Evolutionary conservation across 2,797 vertebrate genomes (phyloP), one percentile per base, ranked within the genome.

Genomic region (Agapornis canus): DNA sequence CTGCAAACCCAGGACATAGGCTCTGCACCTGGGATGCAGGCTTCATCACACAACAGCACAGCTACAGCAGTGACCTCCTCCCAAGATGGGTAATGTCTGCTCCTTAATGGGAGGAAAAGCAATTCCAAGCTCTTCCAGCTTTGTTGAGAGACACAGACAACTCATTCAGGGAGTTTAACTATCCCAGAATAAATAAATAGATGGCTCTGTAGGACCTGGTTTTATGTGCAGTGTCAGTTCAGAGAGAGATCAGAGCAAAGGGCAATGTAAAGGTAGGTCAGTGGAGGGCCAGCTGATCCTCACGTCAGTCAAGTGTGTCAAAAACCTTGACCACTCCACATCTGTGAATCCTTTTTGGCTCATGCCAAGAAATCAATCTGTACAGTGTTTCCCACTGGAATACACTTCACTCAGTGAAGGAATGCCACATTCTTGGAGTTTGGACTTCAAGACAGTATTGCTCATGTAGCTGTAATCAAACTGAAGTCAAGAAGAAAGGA

Each of bases 401-500:
- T 25, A 65, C 16, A 57, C 40, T 56, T 69, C 25, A 23, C 10
- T 52, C 31, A 12, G 17, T 29, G 27, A 59, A 89, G 57, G 17
- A 32, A 86, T 52, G 19, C 8, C 35, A 70, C 20, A 3, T 21
- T 84, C 59, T 9, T 70, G 83, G 29, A 86, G 42, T 27, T 25
- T 35, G 27, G 31, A 76, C 81, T 84, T 84, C 52, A 68, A 81
- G 54, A 60, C 27, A 66, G 16, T 40, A 27, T 37, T 93, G 40
- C 39, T 65, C 21, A 43, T 31, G 10, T 1, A 86, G 47, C 25
- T 73, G 31, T 26, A 86, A 80, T 79, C n/a, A 73, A 79, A 59
- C 43, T 51, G 70, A 84, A 95, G 89, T 21, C 42, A 81, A 69
- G 57, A 82, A 42, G 6, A 79, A 17, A 70, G 19, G 54, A 79